Evolutionary conservation across 2,797 vertebrate genomes (phyloP).

Genomic region (Glyptemys insculpta): DNA sequence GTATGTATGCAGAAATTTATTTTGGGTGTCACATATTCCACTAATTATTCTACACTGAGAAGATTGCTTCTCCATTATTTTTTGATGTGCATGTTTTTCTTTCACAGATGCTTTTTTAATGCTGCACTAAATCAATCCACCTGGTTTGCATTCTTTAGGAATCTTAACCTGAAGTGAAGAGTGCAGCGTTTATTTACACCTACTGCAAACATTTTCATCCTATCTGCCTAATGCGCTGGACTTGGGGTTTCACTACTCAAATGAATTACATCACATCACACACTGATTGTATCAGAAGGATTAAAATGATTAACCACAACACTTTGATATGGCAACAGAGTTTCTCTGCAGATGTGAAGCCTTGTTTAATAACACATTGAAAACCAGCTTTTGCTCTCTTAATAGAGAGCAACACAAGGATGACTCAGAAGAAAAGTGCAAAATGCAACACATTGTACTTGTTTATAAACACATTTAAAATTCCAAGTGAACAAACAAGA

Average conservation of each 20-base stretch:
- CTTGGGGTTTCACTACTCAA: slow-evolving; percentile 51
- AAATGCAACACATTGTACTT: neutral
- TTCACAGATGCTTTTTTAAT: slow-evolving; percentile 52
- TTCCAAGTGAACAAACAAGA: neutral
- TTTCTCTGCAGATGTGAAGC: slow-evolving; percentile 15
- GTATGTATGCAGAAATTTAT: slow-evolving; percentile 14
- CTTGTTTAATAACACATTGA: neutral
- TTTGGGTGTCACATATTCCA: neutral
- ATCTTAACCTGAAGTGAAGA: slow-evolving; percentile 26
- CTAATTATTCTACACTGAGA: slow-evolving; percentile 55
- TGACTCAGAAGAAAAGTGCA: neutral
- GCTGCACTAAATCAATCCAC: slow-evolving; percentile 38
- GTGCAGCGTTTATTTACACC: slow-evolving; percentile 5
- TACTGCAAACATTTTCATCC: neutral
- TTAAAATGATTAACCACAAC: slow-evolving; percentile 43
- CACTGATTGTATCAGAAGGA: slow-evolving; percentile 48
- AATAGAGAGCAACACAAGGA: neutral
- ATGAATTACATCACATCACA: slow-evolving; percentile 40
- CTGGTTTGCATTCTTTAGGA: slow-evolving; percentile 35
- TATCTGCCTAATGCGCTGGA: slow-evolving; percentile 51
- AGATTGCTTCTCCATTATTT: slow-evolving; percentile 31
- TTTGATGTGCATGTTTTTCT: slow-evolving; percentile 42
- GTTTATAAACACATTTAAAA: neutral
- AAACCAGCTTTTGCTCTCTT: slow-evolving; percentile 14
- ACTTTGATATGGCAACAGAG: slow-evolving; percentile 10